phyloP scores from a whole-genome alignment of 2,113 vertebrate genomes.

The Acanthisitta chloris region DNA sequence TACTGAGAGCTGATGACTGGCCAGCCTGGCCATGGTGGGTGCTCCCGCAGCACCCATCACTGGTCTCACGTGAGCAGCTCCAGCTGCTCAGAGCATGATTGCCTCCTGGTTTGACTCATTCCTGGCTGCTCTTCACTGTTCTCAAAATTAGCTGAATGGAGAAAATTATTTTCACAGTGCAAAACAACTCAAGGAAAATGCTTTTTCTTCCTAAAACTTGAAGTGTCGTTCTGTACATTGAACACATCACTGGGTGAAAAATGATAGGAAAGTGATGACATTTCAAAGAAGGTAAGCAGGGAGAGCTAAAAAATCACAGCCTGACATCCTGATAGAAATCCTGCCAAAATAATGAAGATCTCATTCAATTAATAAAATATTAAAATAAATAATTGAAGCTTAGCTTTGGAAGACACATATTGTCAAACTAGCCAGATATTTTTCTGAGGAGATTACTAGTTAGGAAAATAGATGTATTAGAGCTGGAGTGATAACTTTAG shows the following conservation, averaged over 20 bases:
- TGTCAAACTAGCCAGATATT: neutral
- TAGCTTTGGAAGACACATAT: neutral
- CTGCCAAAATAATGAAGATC: neutral
- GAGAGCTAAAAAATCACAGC: neutral
- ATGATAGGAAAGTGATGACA: neutral
- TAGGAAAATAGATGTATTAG: neutral
- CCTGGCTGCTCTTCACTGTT: neutral
- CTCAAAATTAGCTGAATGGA: neutral
- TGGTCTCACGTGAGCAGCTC: rapidly evolving
- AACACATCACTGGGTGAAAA: neutral
- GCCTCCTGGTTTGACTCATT: neutral
- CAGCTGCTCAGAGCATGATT: neutral
- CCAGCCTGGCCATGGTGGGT: neutral
- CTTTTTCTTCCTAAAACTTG: neutral
- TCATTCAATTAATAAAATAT: neutral
- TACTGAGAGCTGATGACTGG: neutral
- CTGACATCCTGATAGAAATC: neutral
- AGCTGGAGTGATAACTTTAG: neutral
- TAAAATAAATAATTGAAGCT: neutral
- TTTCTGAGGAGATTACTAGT: neutral
- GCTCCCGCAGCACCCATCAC: rapidly evolving
- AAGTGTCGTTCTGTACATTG: neutral
- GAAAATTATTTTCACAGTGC: neutral
- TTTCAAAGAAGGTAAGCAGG: neutral
- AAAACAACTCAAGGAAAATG: neutral